A percentile compares a stretch with the other conserved stretches of the same genome.
Conservation (phyloP, 2,113 vertebrate genomes). For the Salvelinus alpinus region DNA sequence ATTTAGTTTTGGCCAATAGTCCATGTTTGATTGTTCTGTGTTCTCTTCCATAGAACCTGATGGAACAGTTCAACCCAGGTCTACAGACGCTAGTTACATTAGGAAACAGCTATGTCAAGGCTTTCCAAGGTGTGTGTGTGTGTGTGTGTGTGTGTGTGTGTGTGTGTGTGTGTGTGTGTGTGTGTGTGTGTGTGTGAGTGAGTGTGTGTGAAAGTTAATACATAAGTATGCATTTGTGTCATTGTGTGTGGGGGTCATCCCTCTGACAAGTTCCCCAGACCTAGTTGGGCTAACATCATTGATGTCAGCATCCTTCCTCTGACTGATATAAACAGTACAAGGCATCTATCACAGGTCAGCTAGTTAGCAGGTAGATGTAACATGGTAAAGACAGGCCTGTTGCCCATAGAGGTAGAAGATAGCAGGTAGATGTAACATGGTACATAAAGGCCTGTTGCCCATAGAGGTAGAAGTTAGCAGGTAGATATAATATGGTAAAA, state of each 20-base stretch:
- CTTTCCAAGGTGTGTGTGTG: slow-evolving; percentile 83
- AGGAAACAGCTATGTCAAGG: slow-evolving; percentile 89
- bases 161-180: slow-evolving; percentile 10
- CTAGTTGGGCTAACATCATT: too few relatives aligned
- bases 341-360: slow-evolving; percentile 31
- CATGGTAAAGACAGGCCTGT: too few relatives aligned
- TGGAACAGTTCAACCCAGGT: slow-evolving; percentile 92
- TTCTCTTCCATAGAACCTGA: slow-evolving; percentile 77
- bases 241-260: too few relatives aligned
- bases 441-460: too few relatives aligned
- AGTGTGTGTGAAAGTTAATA: background rate
- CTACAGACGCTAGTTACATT: slow-evolving; percentile 89
- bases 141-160: slow-evolving; percentile 67
- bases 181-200: slow-evolving; percentile 72
- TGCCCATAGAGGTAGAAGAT: too few relatives aligned
- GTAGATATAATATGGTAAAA: too few relatives aligned
- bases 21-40: slow-evolving; percentile 6
- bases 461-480: too few relatives aligned
- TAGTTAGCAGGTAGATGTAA: background rate
- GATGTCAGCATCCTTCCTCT: too few relatives aligned
- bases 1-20: too few relatives aligned
- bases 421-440: too few relatives aligned
- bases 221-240: background rate
- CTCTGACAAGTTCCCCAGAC: too few relatives aligned
- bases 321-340: slow-evolving; percentile 25